Evolutionary conservation across 2,888 invertebrate genomes (phyloP).

Genomic region (Liodrosophila aerea): DNA sequence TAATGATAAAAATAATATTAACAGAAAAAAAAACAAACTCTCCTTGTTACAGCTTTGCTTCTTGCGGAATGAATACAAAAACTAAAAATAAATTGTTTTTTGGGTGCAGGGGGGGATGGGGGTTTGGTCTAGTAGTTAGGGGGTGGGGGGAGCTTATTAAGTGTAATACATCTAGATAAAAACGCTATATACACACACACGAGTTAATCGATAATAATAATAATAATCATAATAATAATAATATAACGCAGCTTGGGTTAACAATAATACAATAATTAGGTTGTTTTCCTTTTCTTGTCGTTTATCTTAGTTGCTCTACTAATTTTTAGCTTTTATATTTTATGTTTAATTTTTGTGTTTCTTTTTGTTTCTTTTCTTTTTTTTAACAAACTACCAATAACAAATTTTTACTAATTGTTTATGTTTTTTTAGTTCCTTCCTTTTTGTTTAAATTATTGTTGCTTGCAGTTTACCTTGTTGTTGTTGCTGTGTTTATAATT

Average conservation of each 20-base stretch:
- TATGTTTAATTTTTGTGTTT: constrained; percentile 20
- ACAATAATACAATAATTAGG: constrained; percentile 79
- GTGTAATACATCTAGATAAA: constrained; percentile 77
- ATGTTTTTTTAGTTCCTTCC: constrained; percentile 30
- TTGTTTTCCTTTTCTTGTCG: constrained; percentile 32
- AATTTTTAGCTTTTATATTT: constrained; percentile 34
- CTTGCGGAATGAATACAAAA: constrained; percentile 68
- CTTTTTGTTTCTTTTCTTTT: constrained; percentile 45
- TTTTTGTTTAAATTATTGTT: constrained; percentile 63
- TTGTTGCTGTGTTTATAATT: constrained; percentile 53
- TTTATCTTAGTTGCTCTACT: constrained; percentile 44
- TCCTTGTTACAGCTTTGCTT: constrained; percentile 46
- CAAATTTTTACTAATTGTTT: constrained; percentile 76
- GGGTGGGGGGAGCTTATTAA: constrained; percentile 45
- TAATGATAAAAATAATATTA: constrained; percentile 54
- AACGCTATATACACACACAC: constrained; percentile 75
- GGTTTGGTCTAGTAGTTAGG: constrained; percentile 1
- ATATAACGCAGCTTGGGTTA: constrained; percentile 78
- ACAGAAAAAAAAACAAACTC: constrained; percentile 36
- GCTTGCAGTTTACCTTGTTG: constrained; percentile 71
- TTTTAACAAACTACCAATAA: constrained; percentile 77
- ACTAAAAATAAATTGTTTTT: constrained; percentile 18
- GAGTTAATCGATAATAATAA: constrained; percentile 66
- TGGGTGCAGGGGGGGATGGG: constrained; percentile 10
- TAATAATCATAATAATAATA: constrained; percentile 64